Percentiles rank a stretch among this genome's conserved stretches.
Evolutionary conservation across 2,113 vertebrate species (phyloP).

Genomic region (Otocyon megalotis): DNA sequence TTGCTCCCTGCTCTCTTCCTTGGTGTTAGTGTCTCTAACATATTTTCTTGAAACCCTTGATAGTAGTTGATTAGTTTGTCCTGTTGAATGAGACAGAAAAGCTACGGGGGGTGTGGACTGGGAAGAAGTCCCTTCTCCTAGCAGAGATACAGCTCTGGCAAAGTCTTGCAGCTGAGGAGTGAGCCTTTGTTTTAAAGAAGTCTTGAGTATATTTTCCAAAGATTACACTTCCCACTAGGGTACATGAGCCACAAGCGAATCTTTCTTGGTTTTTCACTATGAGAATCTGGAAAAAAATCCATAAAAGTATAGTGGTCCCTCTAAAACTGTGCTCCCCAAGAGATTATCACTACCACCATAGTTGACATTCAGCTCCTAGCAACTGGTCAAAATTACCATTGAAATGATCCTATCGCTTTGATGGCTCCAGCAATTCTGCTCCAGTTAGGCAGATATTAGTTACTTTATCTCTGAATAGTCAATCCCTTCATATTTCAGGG

Average conservation of each 20-base stretch:
- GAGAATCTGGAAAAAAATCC: not conserved
- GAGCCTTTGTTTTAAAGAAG: not conserved
- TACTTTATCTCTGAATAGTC: not conserved
- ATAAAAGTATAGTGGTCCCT: not conserved
- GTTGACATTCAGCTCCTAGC: not conserved
- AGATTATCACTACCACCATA: not conserved
- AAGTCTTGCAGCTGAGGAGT: not conserved
- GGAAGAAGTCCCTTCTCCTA: not conserved
- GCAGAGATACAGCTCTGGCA: not conserved
- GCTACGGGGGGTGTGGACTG: rapidly evolving
- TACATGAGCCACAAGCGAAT: not conserved
- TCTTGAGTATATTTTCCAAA: not conserved
- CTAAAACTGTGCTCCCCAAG: not conserved
- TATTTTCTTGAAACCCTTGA: not conserved
- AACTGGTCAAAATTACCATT: not conserved
- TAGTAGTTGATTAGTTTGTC: not conserved
- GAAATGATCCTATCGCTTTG: not conserved
- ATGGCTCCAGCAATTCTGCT: not conserved
- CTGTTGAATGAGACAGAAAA: not conserved
- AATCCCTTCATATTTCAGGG: not conserved
- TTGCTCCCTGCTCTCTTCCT: not conserved
- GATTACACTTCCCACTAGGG: not conserved
- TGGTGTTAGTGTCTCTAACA: not conserved
- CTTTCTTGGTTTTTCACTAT: not conserved
- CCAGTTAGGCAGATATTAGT: not conserved